These are phyloP conservation scores for Gortyna flavago DNA, from an alignment of 2,888 invertebrate species.

Conservation along the genomic window DNA sequence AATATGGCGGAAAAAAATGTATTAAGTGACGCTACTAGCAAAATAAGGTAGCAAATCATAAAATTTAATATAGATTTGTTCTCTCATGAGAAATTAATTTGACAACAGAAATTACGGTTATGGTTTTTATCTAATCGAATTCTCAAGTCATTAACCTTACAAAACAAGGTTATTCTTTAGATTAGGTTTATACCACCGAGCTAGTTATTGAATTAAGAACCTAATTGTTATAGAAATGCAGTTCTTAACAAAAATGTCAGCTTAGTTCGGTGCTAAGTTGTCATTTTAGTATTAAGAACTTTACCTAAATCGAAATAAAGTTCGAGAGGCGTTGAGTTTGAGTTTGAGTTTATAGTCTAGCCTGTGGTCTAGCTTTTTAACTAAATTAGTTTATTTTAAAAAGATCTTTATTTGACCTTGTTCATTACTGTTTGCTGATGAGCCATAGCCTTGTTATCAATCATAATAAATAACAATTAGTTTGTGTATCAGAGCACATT, in stretches of 20 bases:
- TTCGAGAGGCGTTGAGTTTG: too few species aligned
- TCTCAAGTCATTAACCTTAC: too few species aligned
- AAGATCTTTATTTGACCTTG: background rate
- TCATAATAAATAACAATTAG: constrained; percentile 37
- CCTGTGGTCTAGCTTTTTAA: too few species aligned
- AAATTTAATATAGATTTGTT: background rate
- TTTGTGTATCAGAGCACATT: constrained; percentile 43
- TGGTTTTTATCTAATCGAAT: constrained; percentile 3
- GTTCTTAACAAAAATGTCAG: too few species aligned
- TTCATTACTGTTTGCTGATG: constrained; percentile 23
- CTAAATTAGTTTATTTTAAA: background rate
- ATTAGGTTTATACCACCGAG: too few species aligned
- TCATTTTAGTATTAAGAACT: background rate
- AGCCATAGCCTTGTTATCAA: constrained; percentile 6
- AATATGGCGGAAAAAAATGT: background rate
- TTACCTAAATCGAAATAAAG: background rate
- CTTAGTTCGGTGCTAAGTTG: too few species aligned
- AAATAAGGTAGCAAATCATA: constrained; percentile 14
- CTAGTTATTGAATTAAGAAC: too few species aligned
- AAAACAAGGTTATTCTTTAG: too few species aligned
- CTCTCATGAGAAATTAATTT: constrained; percentile 1
- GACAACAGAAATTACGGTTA: background rate
- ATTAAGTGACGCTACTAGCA: background rate
- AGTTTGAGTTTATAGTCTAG: background rate
- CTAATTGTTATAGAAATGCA: too few species aligned